Percentiles rank a stretch among this genome's conserved stretches.
Conservation (phyloP, 2,888 invertebrate species). For the Vanessa cardui region DNA sequence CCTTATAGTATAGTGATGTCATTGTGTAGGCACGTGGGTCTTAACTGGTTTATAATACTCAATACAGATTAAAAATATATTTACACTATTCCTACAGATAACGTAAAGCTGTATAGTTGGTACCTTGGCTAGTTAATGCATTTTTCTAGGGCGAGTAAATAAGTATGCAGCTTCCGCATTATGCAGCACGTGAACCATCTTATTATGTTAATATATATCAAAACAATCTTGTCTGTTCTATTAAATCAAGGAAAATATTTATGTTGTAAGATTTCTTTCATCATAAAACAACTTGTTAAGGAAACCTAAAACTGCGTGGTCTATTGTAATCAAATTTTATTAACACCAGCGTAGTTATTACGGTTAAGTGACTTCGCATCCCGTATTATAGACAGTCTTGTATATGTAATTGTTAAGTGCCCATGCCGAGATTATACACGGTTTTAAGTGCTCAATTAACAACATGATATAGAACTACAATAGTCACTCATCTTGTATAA, state of each 20-base stretch:
- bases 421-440: conserved; percentile 7
- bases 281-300: background rate
- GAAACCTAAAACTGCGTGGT: background rate
- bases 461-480: conserved; percentile 1
- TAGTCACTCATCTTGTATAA: background rate
- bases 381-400: conserved; percentile 9
- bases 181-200: background rate
- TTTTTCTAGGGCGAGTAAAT: conserved; percentile 7
- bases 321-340: background rate
- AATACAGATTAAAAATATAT: conserved; percentile 4
- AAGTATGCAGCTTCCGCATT: background rate
- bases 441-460: conserved; percentile 18
- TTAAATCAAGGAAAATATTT: background rate
- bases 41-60: conserved; percentile 2
- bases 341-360: conserved; percentile 3
- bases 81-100: background rate
- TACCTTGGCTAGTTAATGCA: conserved; percentile 1
- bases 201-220: background rate
- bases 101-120: background rate
- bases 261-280: background rate
- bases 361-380: conserved; percentile 4
- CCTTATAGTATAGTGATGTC: conserved; percentile 17
- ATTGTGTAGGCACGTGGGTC: conserved; percentile 10
- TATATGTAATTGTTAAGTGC: conserved; percentile 16
- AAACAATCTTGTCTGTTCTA: background rate